These are phyloP conservation scores for Aptenodytes forsteri DNA, from an alignment of 2,113 vertebrate species.

Conservation along the genomic window DNA sequence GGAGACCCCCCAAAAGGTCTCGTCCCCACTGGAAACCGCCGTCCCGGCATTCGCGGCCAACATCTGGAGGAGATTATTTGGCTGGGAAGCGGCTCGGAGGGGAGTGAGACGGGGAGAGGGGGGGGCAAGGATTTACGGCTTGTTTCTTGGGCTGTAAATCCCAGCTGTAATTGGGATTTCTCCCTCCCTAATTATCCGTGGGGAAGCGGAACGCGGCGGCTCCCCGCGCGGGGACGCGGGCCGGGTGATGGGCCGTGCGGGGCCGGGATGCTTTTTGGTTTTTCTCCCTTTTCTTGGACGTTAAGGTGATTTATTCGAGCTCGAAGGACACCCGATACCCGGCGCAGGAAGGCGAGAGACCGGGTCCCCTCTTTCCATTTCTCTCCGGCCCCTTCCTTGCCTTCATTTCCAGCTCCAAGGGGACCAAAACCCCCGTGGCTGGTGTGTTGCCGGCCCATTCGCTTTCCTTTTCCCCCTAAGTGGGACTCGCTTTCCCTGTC, in stretches of 20 bases:
- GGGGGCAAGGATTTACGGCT: slow-evolving; percentile 72
- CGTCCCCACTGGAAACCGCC: neutral
- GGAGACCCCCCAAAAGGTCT: neutral
- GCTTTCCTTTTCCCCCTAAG: too few species aligned
- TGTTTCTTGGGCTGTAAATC: slow-evolving; percentile 77
- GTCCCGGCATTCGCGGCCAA: neutral
- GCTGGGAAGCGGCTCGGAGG: slow-evolving; percentile 50
- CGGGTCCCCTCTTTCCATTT: neutral
- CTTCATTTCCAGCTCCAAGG: neutral
- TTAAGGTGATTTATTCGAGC: slow-evolving; percentile 47
- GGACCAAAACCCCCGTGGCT: neutral
- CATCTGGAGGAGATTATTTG: slow-evolving; percentile 80
- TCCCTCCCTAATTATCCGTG: slow-evolving; percentile 70
- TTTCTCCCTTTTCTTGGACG: neutral
- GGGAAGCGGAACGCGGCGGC: slow-evolving; percentile 50
- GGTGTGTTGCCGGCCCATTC: rapidly evolving
- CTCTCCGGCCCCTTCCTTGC: neutral
- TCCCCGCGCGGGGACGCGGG: neutral
- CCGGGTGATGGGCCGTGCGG: neutral
- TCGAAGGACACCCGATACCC: slow-evolving; percentile 35
- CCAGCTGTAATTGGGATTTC: slow-evolving; percentile 77
- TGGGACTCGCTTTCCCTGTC: neutral
- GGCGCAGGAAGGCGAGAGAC: slow-evolving; percentile 49
- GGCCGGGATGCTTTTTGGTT: neutral
- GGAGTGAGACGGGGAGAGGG: neutral